Evolutionary conservation across 2,888 invertebrate genomes (phyloP).

Genomic region (Macaria liturata): DNA sequence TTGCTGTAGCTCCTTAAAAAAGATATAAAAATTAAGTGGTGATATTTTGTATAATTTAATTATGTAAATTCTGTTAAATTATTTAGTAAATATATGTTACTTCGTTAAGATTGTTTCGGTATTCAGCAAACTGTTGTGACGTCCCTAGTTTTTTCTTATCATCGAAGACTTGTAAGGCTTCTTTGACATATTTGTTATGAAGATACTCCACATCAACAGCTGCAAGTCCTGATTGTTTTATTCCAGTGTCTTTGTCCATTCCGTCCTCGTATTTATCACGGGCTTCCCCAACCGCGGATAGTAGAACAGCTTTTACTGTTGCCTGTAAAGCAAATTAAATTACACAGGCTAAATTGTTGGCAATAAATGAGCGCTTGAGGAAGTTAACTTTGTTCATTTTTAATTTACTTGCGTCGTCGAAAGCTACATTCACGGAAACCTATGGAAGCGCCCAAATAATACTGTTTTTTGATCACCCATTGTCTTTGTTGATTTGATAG

Average conservation of each 20-base stretch:
- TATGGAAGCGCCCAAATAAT: background rate
- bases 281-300: background rate
- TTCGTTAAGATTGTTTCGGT: background rate
- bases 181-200: conserved; percentile 4
- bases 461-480: too few relatives aligned
- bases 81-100: background rate
- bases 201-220: conserved; percentile 3
- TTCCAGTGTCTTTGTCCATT: conserved; percentile 5
- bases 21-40: background rate
- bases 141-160: background rate
- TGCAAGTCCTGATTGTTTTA: conserved; percentile 4
- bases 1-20: background rate
- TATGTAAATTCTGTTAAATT: background rate
- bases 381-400: background rate
- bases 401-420: background rate
- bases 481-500: too few relatives aligned
- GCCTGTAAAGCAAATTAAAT: background rate
- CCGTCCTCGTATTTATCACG: conserved; percentile 9
- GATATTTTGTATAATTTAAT: too few relatives aligned
- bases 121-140: background rate
- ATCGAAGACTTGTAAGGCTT: background rate
- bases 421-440: background rate
- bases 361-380: too few relatives aligned
- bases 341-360: background rate
- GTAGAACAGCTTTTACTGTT: conserved; percentile 6